These are phyloP conservation scores for Aurelia aurita complex sp. Pacific DNA, from an alignment of 30 jellyfish, hydroid and myxozoan genomes.

Conservation along the genomic window DNA sequence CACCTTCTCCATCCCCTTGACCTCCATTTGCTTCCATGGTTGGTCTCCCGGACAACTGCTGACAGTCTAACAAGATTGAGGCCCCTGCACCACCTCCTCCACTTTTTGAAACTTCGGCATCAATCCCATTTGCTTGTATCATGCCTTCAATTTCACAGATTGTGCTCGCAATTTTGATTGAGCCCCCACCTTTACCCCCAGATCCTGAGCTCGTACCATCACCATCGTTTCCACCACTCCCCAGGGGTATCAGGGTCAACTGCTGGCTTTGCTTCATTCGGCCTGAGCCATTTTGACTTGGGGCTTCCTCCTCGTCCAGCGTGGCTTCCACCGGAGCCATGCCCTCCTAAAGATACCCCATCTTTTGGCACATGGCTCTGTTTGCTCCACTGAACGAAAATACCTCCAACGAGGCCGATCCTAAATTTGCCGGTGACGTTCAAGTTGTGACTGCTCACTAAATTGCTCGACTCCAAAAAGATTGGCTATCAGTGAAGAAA, in stretches of 20 bases:
- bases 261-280: neutral
- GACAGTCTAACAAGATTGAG: constrained; percentile 20
- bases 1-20: constrained; percentile 56
- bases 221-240: constrained; percentile 45
- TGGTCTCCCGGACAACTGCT: constrained; percentile 31
- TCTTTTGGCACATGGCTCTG: constrained; percentile 1
- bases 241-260: constrained; percentile 37
- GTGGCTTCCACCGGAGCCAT: constrained; percentile 61
- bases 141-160: constrained; percentile 29
- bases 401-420: constrained; percentile 26
- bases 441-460: constrained; percentile 1
- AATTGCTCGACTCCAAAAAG: constrained; percentile 5
- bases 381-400: neutral
- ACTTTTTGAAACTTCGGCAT: neutral
- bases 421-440: constrained; percentile 31
- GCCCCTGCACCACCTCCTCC: constrained; percentile 69
- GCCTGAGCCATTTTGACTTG: constrained; percentile 9
- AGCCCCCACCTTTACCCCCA: constrained; percentile 64
- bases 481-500: constrained; percentile 7
- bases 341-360: constrained; percentile 26
- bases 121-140: constrained; percentile 44
- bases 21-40: constrained; percentile 49
- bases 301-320: constrained; percentile 70
- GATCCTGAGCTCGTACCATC: constrained; percentile 49
- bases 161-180: constrained; percentile 10